phyloP scores from a whole-genome alignment of 2,113 vertebrate species.

The Rhegmatorhina hoffmannsi region DNA sequence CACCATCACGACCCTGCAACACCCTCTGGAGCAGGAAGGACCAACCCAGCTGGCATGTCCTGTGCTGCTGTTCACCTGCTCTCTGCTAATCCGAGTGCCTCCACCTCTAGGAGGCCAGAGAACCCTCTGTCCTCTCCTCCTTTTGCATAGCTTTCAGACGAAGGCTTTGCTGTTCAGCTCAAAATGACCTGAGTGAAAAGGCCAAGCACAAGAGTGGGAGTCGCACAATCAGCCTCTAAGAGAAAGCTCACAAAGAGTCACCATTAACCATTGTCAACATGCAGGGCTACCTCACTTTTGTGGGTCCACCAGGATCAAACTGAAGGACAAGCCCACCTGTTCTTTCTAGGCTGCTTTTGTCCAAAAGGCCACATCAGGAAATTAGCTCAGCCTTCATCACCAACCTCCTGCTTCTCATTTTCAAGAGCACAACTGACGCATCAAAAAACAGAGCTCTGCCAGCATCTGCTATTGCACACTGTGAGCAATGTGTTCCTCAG shows the following conservation, averaged over 20 bases:
- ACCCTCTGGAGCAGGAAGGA: background rate
- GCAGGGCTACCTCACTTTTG: background rate
- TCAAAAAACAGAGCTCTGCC: background rate
- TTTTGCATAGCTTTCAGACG: background rate
- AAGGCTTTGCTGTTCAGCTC: background rate
- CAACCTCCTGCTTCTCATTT: background rate
- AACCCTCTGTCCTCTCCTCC: background rate
- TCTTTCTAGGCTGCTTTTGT: background rate
- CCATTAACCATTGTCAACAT: background rate
- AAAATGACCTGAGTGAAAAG: background rate
- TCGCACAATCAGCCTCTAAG: too few species aligned
- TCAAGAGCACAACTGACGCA: background rate
- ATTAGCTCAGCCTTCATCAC: background rate
- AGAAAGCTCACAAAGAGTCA: background rate
- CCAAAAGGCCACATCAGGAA: background rate
- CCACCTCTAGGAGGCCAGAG: background rate
- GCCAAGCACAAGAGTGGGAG: background rate
- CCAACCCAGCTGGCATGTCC: background rate
- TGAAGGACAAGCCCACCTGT: background rate
- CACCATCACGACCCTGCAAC: too few species aligned
- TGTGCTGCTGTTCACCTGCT: too few species aligned
- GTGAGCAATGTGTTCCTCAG: fast-evolving
- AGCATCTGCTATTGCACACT: background rate
- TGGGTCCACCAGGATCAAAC: background rate
- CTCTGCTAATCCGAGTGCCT: background rate